These are phyloP conservation scores for Protaetia brevitarsis DNA, from an alignment of 1,140 invertebrate species.

Conservation along the genomic window DNA sequence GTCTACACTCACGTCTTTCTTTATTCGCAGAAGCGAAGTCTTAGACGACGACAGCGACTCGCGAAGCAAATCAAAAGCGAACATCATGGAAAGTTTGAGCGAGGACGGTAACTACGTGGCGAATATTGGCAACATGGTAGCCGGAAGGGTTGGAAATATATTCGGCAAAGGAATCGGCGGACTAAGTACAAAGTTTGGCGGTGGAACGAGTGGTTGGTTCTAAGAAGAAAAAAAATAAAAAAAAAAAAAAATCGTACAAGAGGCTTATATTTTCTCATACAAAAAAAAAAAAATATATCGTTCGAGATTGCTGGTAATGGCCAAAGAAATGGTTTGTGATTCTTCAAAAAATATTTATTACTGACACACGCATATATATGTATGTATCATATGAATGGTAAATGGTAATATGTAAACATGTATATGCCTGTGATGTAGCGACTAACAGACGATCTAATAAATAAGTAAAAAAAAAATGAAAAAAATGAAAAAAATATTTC, in stretches of 20 bases:
- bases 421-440: background rate
- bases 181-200: conserved; percentile 74
- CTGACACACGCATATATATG: no score
- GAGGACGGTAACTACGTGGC: conserved; percentile 64
- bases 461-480: conserved; percentile 7
- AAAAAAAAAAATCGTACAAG: conserved; percentile 7
- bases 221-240: conserved; percentile 44
- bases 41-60: conserved; percentile 64
- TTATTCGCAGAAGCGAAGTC: conserved; percentile 49
- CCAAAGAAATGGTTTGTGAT: conserved; percentile 4
- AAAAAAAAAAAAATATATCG: background rate
- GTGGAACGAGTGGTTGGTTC: conserved; percentile 67
- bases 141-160: conserved; percentile 75
- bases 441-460: no score
- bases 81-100: conserved; percentile 59
- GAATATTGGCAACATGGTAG: conserved; percentile 70
- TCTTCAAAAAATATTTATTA: no score
- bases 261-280: conserved; percentile 34
- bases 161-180: conserved; percentile 80
- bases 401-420: background rate
- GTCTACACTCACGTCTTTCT: conserved; percentile 18
- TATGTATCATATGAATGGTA: background rate
- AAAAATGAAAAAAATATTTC: no score
- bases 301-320: background rate
- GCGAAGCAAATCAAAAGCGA: conserved; percentile 61